Base-by-base conservation (phyloP, 1,140 invertebrate genomes). In the Drosophila burlai region DNA sequence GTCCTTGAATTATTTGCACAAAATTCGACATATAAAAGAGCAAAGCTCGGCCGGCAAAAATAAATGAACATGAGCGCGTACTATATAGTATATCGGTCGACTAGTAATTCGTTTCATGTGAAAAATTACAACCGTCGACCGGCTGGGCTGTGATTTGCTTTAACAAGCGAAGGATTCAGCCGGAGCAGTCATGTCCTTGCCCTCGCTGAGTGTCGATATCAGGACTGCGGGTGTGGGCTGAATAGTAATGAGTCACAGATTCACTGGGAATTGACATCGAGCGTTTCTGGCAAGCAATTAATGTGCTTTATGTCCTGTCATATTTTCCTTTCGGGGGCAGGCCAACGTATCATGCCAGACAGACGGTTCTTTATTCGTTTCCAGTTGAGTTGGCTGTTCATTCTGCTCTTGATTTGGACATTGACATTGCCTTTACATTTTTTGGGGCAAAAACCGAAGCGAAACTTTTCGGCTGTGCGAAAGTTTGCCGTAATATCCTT, bases 291-390 rank as follows among this genome's bases (percentile, higher is more conserved):
- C 73, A 40, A 72, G 85, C 84, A 87, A 87, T 87, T 87, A 87
- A 87, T 87, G 77, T 78, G 77, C 81, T 81, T 89, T 87, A 89
- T 78, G 84, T 71, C 54, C 76, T 81, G 81, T 84, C 77, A 89
- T 84, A 83, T 65, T 78, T 74, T 57, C 29, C 15, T 40, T 55
- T 24, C 29, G 31, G 18, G 9, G 34, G 1, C 34, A 55, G 50
- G 18, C 24, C 40, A 40, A 67, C 67, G 59, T 21, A 13, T 66
- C 59, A 59, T 47, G 42, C 34, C 31, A 66, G 50, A 49, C 55
- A 66, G 50, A 55, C 49, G 64, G 34, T 49, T 50, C 69, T 72
- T 68, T 75, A 66, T 76, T 66, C 54, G 34, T 13, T 59, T 64
- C 38, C 36, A 43, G 47, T 54, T 46, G 40, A 47, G 46, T 45